Conservation (phyloP, 2,888 invertebrate species). For the Drosophila algonquin region DNA sequence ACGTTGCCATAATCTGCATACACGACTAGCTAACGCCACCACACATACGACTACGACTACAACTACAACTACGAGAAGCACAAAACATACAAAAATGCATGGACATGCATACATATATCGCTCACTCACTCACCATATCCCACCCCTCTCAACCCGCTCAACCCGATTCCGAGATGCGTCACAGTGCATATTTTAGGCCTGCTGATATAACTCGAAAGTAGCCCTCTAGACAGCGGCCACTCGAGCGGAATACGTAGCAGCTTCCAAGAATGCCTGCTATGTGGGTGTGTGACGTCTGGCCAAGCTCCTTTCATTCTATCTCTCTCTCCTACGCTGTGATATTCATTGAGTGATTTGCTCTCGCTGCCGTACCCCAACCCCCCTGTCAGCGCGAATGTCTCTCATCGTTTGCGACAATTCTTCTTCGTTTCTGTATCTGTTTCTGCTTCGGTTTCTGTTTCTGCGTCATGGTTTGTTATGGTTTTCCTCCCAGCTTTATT, state of each 20-base stretch:
- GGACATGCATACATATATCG: slow-evolving; percentile 41
- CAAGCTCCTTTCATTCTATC: slow-evolving; percentile 5
- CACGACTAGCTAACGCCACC: slow-evolving; percentile 33
- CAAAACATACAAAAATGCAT: not conserved
- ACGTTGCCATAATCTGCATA: slow-evolving; percentile 58
- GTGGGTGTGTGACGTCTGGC: slow-evolving; percentile 61
- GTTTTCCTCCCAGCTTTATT: slow-evolving; percentile 39
- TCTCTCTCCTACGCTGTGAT: slow-evolving; percentile 50
- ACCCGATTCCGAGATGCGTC: slow-evolving; percentile 69
- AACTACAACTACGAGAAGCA: slow-evolving; percentile 9
- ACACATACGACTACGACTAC: no score
- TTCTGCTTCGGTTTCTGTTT: slow-evolving; percentile 50
- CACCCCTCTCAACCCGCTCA: not conserved
- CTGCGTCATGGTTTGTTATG: slow-evolving; percentile 70
- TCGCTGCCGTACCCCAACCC: slow-evolving; percentile 7
- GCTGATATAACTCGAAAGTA: slow-evolving; percentile 65
- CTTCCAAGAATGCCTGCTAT: slow-evolving; percentile 66
- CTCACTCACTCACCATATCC: slow-evolving; percentile 49
- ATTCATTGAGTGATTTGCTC: slow-evolving; percentile 64
- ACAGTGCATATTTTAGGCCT: slow-evolving; percentile 71
- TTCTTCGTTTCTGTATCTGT: slow-evolving; percentile 56
- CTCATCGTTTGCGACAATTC: slow-evolving; percentile 68
- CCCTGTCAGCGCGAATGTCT: slow-evolving; percentile 27
- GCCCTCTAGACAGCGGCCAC: slow-evolving; percentile 50
- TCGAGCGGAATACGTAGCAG: slow-evolving; percentile 47